Conservation (phyloP, 2,113 vertebrate genomes). For the Cettia cetti region DNA sequence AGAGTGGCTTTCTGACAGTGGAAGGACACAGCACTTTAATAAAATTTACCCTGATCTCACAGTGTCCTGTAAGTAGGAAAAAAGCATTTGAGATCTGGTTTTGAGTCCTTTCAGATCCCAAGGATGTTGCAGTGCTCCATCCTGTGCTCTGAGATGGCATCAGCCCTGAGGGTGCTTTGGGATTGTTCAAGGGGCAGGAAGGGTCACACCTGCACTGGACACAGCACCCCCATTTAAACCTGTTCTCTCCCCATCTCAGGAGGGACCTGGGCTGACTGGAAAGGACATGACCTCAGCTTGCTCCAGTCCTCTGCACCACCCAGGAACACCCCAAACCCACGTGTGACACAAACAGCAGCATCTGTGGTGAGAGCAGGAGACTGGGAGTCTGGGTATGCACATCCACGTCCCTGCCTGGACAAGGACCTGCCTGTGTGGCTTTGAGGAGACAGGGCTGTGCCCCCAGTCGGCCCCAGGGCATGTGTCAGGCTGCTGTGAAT, state of each 20-base stretch:
- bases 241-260: not conserved
- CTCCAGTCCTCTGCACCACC: not conserved
- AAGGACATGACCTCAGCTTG: not conserved
- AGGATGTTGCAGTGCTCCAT: not conserved
- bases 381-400: not conserved
- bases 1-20: not conserved
- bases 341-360: not conserved
- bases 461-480: rapidly evolving
- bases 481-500: not conserved
- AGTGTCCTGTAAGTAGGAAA: rapidly evolving
- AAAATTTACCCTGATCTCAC: not conserved
- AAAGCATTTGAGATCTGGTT: not conserved
- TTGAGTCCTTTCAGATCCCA: not conserved
- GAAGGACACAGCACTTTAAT: not conserved
- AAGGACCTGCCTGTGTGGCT: not conserved
- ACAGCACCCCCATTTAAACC: rapidly evolving
- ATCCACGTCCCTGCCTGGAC: not conserved
- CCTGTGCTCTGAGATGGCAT: rapidly evolving
- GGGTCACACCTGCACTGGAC: not conserved
- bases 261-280: not conserved
- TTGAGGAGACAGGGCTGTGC: not conserved
- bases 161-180: not conserved
- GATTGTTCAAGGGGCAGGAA: not conserved
- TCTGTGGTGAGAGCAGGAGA: conserved; percentile 23
- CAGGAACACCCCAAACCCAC: not conserved